phyloP scores from a whole-genome alignment of 2,113 vertebrate species.

The Otis tarda region DNA sequence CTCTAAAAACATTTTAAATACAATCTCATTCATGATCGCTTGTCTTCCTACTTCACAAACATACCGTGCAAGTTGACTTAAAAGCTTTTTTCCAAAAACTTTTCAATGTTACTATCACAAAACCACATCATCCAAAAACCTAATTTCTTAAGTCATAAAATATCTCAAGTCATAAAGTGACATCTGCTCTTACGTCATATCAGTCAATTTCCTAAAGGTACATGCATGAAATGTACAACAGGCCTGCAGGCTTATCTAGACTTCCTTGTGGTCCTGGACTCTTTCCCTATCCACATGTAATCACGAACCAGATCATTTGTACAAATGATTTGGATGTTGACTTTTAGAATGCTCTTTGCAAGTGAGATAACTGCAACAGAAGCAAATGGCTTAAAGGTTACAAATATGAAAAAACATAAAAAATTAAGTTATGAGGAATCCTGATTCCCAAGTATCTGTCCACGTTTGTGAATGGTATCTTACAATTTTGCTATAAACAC shows the following conservation, averaged over 20 bases:
- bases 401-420: background rate
- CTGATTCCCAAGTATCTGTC: background rate
- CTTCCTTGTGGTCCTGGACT: background rate
- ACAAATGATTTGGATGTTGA: background rate
- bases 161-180: background rate
- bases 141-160: background rate
- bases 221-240: background rate
- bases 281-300: background rate
- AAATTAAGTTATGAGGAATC: background rate
- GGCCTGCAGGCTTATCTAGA: background rate
- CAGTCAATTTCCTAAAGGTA: background rate
- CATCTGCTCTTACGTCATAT: background rate
- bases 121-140: background rate
- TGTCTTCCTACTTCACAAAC: background rate
- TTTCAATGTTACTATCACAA: background rate
- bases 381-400: background rate
- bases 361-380: background rate
- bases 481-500: background rate
- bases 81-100: background rate
- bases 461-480: background rate
- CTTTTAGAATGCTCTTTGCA: background rate
- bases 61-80: rapidly evolving
- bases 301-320: background rate
- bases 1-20: background rate
- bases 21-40: too few species aligned